A percentile compares a stretch with the other conserved stretches of the same genome.
Conservation (phyloP, 2,888 invertebrate species). For the Drosophila dives region DNA sequence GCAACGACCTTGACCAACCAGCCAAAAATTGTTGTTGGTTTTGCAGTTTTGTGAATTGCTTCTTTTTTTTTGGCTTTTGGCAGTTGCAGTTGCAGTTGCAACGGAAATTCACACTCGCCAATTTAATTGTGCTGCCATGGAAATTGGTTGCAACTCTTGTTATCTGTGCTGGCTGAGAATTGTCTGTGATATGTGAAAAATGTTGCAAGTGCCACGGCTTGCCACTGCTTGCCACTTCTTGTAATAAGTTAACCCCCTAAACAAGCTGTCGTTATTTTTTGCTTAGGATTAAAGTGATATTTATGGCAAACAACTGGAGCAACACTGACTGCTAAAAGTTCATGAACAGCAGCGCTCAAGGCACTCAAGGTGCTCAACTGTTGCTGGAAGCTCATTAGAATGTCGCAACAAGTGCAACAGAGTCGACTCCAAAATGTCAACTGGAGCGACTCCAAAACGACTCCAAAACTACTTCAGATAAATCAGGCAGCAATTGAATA, state of each 20-base stretch:
- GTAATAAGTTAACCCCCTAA: background rate
- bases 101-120: conserved; percentile 78
- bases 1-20: conserved; percentile 72
- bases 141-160: conserved; percentile 57
- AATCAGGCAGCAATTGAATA: conserved; percentile 43
- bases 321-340: conserved; percentile 56
- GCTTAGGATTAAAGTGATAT: conserved; percentile 54
- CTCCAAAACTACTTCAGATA: conserved; percentile 12
- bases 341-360: conserved; percentile 54
- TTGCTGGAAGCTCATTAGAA: conserved; percentile 65
- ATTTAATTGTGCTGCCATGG: conserved; percentile 67
- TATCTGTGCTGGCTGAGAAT: conserved; percentile 51
- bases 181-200: conserved; percentile 21
- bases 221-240: conserved; percentile 11
- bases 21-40: conserved; percentile 53
- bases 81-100: conserved; percentile 46
- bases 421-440: conserved; percentile 48
- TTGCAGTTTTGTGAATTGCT: conserved; percentile 27
- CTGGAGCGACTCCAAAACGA: conserved; percentile 5
- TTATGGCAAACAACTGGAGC: conserved; percentile 52
- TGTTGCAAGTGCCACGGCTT: conserved; percentile 14
- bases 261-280: conserved; percentile 2
- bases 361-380: conserved; percentile 53
- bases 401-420: conserved; percentile 55
- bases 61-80: conserved; percentile 30